Evolutionary conservation across 2,797 vertebrate species (phyloP), one percentile per base, ranked within the genome.

Genomic region (Calcarius lapponicus): DNA sequence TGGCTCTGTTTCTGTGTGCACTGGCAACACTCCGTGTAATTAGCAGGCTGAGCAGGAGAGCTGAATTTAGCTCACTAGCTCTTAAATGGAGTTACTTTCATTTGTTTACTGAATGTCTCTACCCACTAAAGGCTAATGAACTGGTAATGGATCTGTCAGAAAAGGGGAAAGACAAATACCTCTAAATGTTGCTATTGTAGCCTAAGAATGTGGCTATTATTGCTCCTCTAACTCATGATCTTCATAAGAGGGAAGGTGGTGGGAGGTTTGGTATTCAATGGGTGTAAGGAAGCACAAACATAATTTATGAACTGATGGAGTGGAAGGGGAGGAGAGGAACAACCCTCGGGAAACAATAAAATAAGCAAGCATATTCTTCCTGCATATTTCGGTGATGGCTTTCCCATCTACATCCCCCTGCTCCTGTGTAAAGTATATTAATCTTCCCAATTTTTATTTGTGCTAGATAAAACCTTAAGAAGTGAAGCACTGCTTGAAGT

Each of bases 61-160:
- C 92, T 60, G 84, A 85, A 95, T 96, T 97, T 97, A 95, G 75
- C 92, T 97, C 88, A 80, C 92, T 92, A 93, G 85, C 82, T 95
- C 96, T 97, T 97, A 96, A 96, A 96, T 64, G 95, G 86, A 97
- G 79, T 95, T 94, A 80, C 90, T 97, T 97, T 89, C 95, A 93
- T 96, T 97, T 97, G 93, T 95, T 95, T 97, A 95, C 72, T 82
- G 92, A 97, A 96, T 76, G 93, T 96, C 93, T 95, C 95, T 94
- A 71, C 78, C 95, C 95, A 95, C 94, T 95, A 80, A 97, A 97
- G 92, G 80, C 96, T 97, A 98, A 97, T 97, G 97, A 98, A 97
- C 87, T 74, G 60, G 95, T 95, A 97, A 96, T 92, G 95, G 85
- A 94, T 95, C 93, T 97, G 90, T 95, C 92, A 97, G 88, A 97